Conservation (phyloP, 1,140 invertebrate species). For the Trissolcus basalis region DNA sequence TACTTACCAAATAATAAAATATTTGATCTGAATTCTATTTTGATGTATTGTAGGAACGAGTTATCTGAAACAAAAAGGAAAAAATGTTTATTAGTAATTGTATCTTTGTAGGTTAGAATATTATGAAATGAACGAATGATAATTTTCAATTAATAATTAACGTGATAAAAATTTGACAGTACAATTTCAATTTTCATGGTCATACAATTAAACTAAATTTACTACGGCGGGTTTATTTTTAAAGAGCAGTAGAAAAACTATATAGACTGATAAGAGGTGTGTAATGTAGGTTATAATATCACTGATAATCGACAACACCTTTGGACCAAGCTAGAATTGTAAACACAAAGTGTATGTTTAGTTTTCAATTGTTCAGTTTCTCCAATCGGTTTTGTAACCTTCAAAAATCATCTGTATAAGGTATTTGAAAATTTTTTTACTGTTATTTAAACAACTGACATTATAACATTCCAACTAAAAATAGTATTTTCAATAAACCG, state of each 20-base stretch:
- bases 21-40: conserved; percentile 24
- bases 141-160: too few relatives aligned
- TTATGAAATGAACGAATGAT: too few relatives aligned
- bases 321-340: too few relatives aligned
- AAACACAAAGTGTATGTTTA: too few relatives aligned
- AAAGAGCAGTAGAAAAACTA: conserved; percentile 1
- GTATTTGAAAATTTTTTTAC: too few relatives aligned
- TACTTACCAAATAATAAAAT: conserved; percentile 30
- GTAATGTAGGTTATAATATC: conserved; percentile 17
- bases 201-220: conserved; percentile 8
- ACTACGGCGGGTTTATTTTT: conserved; percentile 14
- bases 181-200: conserved; percentile 18
- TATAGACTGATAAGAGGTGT: conserved; percentile 1
- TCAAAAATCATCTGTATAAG: too few relatives aligned
- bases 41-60: conserved; percentile 10
- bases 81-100: background rate
- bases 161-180: background rate
- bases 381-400: too few relatives aligned
- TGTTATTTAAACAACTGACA: too few relatives aligned
- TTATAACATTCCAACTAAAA: too few relatives aligned
- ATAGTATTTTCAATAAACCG: too few relatives aligned
- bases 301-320: too few relatives aligned
- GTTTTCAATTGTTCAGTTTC: too few relatives aligned
- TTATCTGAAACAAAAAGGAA: conserved; percentile 20
- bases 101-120: background rate